Evolutionary conservation across 2,797 vertebrate species (phyloP).

Genomic region (Mus spretus): DNA sequence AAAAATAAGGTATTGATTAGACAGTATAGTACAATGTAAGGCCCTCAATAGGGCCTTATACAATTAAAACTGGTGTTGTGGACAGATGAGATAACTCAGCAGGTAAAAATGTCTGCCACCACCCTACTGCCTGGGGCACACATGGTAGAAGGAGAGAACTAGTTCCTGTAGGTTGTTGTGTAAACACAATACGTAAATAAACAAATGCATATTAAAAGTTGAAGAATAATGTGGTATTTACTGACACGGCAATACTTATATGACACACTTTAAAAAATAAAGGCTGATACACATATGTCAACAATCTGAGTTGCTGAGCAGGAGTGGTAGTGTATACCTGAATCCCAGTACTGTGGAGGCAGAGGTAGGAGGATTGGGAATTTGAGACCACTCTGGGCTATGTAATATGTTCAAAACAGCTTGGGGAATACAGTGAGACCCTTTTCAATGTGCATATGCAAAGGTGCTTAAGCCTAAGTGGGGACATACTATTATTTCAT

Average conservation of each 20-base stretch:
- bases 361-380: not conserved
- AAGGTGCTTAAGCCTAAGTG: not conserved
- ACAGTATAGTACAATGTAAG: not conserved
- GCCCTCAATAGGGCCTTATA: not conserved
- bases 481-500: not conserved
- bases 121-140: not conserved
- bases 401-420: not conserved
- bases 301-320: not conserved
- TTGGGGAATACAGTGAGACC: not conserved
- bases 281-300: not conserved
- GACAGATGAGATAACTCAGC: not conserved
- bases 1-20: not conserved
- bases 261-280: not conserved
- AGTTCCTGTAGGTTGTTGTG: not conserved
- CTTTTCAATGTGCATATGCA: not conserved
- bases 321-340: not conserved
- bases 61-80: not conserved
- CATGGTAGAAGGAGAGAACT: not conserved
- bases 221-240: not conserved
- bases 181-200: not conserved
- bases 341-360: not conserved
- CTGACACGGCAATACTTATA: not conserved
- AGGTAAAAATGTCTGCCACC: not conserved
- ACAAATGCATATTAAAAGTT: not conserved
- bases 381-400: not conserved